These are phyloP conservation scores for Pristionchus pacificus DNA, from an alignment of 1,140 invertebrate genomes.

Conservation along the genomic window DNA sequence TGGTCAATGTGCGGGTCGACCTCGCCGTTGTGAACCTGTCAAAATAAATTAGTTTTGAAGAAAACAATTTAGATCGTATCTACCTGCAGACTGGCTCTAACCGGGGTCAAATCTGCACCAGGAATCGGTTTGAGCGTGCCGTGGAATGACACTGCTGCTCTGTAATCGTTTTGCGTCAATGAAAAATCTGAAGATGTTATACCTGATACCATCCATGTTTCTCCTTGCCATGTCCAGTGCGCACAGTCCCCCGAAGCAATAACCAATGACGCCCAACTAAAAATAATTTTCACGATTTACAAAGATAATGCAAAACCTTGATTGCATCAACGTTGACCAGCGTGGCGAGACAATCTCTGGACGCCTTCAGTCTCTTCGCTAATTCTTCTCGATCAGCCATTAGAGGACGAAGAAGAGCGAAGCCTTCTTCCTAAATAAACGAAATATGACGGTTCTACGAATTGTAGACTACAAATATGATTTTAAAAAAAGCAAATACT, in stretches of 20 bases:
- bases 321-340: too few relatives aligned
- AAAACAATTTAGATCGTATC: neutral
- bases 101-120: slow-evolving; percentile 26
- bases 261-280: slow-evolving; percentile 47
- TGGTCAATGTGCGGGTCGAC: slow-evolving; percentile 38
- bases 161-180: too few relatives aligned
- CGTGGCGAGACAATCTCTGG: too few relatives aligned
- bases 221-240: slow-evolving; percentile 44
- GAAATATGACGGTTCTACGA: too few relatives aligned
- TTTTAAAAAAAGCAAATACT: too few relatives aligned
- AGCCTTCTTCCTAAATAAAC: slow-evolving; percentile 35
- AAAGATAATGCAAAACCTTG: too few relatives aligned
- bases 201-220: neutral
- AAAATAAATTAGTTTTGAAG: neutral
- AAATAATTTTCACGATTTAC: slow-evolving; percentile 17
- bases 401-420: slow-evolving; percentile 34
- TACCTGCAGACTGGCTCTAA: slow-evolving; percentile 27
- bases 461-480: too few relatives aligned
- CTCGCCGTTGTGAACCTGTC: slow-evolving; percentile 50
- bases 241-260: slow-evolving; percentile 52
- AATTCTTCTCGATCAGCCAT: too few relatives aligned
- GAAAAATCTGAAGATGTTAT: too few relatives aligned
- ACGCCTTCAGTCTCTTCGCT: too few relatives aligned
- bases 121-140: slow-evolving; percentile 42
- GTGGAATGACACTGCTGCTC: slow-evolving; percentile 50